These are phyloP conservation scores for Eurystomus glaucurus DNA, from an alignment of 2,797 vertebrate genomes.

Conservation along the genomic window DNA sequence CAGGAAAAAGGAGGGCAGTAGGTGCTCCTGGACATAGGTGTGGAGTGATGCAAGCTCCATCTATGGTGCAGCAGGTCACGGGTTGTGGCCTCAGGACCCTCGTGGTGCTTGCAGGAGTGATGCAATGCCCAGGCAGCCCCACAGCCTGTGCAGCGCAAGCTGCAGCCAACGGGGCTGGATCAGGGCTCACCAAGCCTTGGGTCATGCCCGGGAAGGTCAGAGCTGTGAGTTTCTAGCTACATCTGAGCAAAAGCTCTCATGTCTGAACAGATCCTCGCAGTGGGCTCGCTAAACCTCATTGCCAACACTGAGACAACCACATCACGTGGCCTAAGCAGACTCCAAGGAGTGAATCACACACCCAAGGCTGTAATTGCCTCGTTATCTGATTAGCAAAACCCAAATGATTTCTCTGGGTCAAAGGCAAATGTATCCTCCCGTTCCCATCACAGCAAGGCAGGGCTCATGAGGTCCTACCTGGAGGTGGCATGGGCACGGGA, in stretches of 20 bases:
- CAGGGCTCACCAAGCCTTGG: not conserved
- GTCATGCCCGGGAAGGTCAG: not conserved
- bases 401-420: not conserved
- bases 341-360: not conserved
- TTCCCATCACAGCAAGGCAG: not conserved
- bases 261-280: not conserved
- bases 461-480: accelerated
- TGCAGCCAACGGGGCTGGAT: accelerated
- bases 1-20: not conserved
- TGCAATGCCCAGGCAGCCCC: not conserved
- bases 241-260: not conserved
- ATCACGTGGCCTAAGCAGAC: not conserved
- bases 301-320: not conserved
- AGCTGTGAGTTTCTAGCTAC: accelerated
- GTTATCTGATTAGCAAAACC: conserved; percentile 37
- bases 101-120: accelerated
- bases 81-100: not conserved
- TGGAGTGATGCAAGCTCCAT: not conserved
- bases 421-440: not conserved
- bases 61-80: accelerated
- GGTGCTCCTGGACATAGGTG: accelerated
- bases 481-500: not conserved
- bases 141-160: not conserved
- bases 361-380: conserved; percentile 13
- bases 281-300: not conserved